Evolutionary conservation across 2,113 vertebrate genomes (phyloP).

Genomic region (Echinops telfairi): DNA sequence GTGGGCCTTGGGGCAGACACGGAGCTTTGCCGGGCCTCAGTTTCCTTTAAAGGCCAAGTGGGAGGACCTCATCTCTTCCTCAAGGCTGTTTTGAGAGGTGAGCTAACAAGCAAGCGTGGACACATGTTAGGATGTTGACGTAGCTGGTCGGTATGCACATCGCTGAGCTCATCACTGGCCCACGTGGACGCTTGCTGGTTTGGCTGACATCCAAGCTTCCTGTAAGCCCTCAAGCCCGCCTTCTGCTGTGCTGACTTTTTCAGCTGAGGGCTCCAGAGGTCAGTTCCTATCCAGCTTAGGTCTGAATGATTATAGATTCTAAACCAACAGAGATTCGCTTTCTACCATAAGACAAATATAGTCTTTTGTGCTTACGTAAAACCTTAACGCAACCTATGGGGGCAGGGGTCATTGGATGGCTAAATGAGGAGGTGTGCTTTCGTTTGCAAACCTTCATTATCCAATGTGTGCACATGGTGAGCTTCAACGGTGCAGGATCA

Average conservation of each 20-base stretch:
- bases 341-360: neutral
- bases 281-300: neutral
- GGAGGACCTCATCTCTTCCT: neutral
- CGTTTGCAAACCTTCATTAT: neutral
- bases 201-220: neutral
- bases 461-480: neutral
- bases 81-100: neutral
- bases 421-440: neutral
- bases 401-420: neutral
- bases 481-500: neutral
- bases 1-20: rapidly evolving
- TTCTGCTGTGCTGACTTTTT: neutral
- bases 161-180: rapidly evolving
- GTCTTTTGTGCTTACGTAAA: neutral
- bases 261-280: neutral
- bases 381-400: neutral
- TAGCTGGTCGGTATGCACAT: neutral
- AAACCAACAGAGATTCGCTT: neutral
- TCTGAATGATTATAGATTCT: neutral
- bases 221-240: neutral
- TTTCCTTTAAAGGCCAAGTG: neutral
- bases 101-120: no score
- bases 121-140: no score
- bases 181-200: neutral
- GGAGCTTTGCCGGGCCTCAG: neutral